phyloP scores from a whole-genome alignment of 2,888 invertebrate species.

The Trachelus troglodyta region DNA sequence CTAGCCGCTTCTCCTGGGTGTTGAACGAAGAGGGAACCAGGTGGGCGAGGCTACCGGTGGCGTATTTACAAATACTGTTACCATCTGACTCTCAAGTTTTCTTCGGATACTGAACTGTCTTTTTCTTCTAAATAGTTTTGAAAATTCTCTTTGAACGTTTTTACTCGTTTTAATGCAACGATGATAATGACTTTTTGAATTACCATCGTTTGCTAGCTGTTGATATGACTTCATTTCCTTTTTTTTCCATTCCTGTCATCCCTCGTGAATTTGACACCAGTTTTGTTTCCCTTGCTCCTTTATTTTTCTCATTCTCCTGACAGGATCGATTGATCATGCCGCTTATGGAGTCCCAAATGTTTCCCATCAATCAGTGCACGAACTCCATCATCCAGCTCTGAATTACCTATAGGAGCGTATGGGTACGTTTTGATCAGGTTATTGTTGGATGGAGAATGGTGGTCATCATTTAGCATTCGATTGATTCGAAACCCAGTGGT shows the following conservation, averaged over 20 bases:
- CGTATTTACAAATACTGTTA: constrained; percentile 16
- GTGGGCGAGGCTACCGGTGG: constrained; percentile 19
- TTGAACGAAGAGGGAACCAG: constrained; percentile 14
- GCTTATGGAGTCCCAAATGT: not conserved
- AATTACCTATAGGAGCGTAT: not conserved
- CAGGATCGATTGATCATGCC: not conserved
- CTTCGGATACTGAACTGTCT: not conserved
- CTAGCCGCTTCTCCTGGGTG: constrained; percentile 2
- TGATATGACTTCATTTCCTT: not conserved
- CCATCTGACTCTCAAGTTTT: not conserved
- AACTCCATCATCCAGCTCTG: not conserved
- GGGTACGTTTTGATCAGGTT: not conserved
- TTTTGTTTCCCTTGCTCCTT: not conserved
- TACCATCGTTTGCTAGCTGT: not conserved
- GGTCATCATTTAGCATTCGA: not conserved
- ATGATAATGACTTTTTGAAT: not conserved
- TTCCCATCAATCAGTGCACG: not conserved
- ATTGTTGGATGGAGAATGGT: not conserved
- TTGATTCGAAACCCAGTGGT: not conserved
- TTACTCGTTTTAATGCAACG: not conserved
- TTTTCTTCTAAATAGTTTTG: not conserved
- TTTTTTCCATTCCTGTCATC: not conserved
- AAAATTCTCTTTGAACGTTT: not conserved
- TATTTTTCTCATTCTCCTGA: not conserved
- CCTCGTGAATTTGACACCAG: not conserved